Base-by-base conservation (phyloP, 2,888 invertebrate genomes). In the Dynastes hyllus region DNA sequence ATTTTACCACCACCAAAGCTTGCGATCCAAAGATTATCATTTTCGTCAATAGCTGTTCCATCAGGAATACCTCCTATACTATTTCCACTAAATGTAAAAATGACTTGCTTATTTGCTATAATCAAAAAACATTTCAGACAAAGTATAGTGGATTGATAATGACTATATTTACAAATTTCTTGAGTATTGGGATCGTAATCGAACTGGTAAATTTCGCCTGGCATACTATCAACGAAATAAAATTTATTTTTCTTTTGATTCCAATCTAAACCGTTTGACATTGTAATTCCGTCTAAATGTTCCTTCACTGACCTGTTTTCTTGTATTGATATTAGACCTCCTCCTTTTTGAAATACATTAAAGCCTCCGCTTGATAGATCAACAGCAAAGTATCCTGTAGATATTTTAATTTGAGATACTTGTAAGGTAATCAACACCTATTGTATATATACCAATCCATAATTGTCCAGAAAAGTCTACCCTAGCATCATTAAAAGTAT, bases 171-270 rank as follows among this genome's bases (percentile, higher is more conserved):
- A 53, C 53, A 53, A 53, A 53, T n/a, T n/a, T 53, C n/a, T 16
- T 53, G 53, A 16, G 13, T 53, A 3, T 53, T 53, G 4, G 16
- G 4, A 53, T 95, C 91, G 83, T 91, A 95, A 86, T 95, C 93
- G 84, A 93, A 95, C 1, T 92, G 93, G 82, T 91, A 93, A 11
- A 96, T 89, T 79, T 92, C 91, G 53, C 90, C 87, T 0, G 93
- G 92, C 0, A 91, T 90, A 0, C 94, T 92, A 88, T 96, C 96
- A 37, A 94, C 94, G 87, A 93, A 96, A 87, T 94, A 96, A 91
- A 96, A 92, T 82, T 91, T 92, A 79, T 91, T 91, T 83, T 92
- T 91, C 85, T 93, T 92, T 0, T 87, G 83, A 32, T 92, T 93
- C 95, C 95, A 96, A 0, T 93, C 93, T 2, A 96, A 88, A 1